Conservation (phyloP, 2,113 vertebrate genomes). For the Heptranchias perlo region DNA sequence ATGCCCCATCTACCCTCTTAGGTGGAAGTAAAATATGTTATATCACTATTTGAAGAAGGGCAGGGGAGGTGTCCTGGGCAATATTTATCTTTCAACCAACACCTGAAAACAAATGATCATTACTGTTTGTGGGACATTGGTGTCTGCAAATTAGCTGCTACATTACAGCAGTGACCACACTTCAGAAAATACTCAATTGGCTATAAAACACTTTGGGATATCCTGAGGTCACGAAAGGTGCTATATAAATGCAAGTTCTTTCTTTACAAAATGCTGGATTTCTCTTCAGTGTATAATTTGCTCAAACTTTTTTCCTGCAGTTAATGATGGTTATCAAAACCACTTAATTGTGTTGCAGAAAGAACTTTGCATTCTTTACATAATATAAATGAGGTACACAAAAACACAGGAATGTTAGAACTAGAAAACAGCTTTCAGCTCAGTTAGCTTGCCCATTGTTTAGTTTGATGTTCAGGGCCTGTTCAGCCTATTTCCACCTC, state of each 20-base stretch:
- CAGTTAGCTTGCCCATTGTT: not conserved
- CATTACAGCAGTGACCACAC: not conserved
- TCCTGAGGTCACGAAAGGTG: not conserved
- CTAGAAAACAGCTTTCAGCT: not conserved
- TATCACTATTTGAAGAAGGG: not conserved
- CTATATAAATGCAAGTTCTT: not conserved
- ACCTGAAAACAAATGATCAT: not conserved
- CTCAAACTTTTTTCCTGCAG: not conserved
- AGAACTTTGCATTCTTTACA: not conserved
- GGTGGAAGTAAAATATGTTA: not conserved
- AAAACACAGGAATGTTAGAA: constrained; percentile 23
- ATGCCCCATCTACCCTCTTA: not conserved
- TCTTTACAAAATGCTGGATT: not conserved
- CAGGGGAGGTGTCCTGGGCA: not conserved
- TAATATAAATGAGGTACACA: constrained; percentile 2
- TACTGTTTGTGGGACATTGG: not conserved
- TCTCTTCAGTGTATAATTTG: not conserved
- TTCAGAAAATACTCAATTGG: no score
- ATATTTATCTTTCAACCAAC: not conserved
- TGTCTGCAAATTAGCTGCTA: not conserved
- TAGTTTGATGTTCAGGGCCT: not conserved
- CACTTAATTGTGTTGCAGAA: not conserved
- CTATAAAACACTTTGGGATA: not conserved
- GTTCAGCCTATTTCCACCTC: not conserved
- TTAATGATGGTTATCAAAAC: not conserved